Conservation (phyloP, 2,113 vertebrate species). For the Hirundichthys speculiger region DNA sequence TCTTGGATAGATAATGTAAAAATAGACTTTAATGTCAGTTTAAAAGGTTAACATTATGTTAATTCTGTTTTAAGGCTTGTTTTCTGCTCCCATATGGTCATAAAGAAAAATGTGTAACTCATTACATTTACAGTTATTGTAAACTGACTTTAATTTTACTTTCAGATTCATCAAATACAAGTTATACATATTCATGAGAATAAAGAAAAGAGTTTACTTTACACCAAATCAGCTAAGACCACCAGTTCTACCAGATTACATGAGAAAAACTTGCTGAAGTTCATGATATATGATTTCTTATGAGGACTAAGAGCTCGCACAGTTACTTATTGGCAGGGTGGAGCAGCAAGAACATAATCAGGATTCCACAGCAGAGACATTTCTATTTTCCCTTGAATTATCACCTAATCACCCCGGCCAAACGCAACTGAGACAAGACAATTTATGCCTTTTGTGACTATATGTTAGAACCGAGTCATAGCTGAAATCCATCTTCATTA, state of each 20-base stretch:
- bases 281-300: slow-evolving; percentile 1
- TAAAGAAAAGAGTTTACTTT: too few relatives aligned
- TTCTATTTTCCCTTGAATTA: not conserved
- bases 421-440: slow-evolving; percentile 9
- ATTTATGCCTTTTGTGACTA: slow-evolving; percentile 7
- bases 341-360: not conserved
- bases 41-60: too few relatives aligned
- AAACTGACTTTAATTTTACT: too few relatives aligned
- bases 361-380: slow-evolving; percentile 6
- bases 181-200: too few relatives aligned
- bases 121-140: too few relatives aligned
- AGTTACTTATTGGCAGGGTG: not conserved
- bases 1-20: too few relatives aligned
- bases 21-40: too few relatives aligned
- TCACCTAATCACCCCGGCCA: slow-evolving; percentile 6
- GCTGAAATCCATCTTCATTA: not conserved
- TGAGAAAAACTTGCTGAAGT: not conserved
- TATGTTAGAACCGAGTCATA: not conserved
- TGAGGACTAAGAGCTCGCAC: slow-evolving; percentile 3
- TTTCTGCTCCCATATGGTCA: too few relatives aligned
- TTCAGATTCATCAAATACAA: too few relatives aligned
- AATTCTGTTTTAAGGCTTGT: too few relatives aligned
- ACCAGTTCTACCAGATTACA: slow-evolving; percentile 1
- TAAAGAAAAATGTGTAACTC: too few relatives aligned
- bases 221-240: too few relatives aligned